Evolutionary conservation across 1,140 invertebrate species (phyloP).

Genomic region (Galleria mellonella): DNA sequence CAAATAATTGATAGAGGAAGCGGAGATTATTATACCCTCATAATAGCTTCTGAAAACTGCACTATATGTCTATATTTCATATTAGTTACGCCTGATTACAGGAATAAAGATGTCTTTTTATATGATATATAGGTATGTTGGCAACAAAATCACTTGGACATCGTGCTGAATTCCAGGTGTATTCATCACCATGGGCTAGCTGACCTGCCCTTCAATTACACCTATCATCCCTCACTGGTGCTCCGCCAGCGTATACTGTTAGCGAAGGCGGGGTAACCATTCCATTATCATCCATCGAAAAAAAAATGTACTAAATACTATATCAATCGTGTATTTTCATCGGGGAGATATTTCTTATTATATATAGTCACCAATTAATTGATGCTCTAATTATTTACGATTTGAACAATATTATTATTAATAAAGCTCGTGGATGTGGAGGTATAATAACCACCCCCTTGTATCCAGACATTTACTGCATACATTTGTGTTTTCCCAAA

Average conservation of each 20-base stretch:
- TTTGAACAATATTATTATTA: constrained; percentile 79
- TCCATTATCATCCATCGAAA: too few species aligned
- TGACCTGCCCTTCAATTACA: too few species aligned
- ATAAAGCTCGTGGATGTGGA: constrained; percentile 84
- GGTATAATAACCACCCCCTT: constrained; percentile 85
- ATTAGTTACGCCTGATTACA: constrained; percentile 21
- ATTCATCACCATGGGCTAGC: too few species aligned
- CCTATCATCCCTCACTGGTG: too few species aligned
- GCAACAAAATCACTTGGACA: constrained; percentile 56
- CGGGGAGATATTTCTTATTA: constrained; percentile 75
- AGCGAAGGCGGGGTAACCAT: too few species aligned
- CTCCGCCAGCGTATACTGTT: too few species aligned
- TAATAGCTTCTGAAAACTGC: constrained; percentile 74
- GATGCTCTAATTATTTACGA: constrained; percentile 69
- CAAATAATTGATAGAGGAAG: constrained; percentile 36
- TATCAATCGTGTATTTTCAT: constrained; percentile 75
- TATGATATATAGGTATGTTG: constrained; percentile 76
- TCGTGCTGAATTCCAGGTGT: too few species aligned
- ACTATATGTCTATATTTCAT: constrained; percentile 76
- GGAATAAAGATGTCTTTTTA: constrained; percentile 24
- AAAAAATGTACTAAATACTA: constrained; percentile 45
- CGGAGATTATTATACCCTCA: constrained; percentile 75
- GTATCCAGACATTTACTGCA: constrained; percentile 81
- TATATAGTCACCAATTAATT: constrained; percentile 60
- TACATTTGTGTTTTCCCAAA: too few species aligned